Conservation (phyloP, 2,113 vertebrate species). For the Nanger granti region DNA sequence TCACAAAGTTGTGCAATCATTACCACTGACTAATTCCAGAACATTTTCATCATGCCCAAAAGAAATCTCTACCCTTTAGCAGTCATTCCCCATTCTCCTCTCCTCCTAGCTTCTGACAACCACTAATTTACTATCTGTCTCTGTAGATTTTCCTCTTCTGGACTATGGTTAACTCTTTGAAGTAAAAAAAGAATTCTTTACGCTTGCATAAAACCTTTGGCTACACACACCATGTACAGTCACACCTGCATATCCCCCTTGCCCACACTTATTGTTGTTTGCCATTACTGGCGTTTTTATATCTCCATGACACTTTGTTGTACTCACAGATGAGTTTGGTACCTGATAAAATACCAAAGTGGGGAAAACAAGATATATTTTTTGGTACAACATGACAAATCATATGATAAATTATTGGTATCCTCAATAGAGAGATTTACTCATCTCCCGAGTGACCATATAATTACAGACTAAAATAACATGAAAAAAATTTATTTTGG, state of each 20-base stretch:
- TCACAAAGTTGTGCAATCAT: background rate
- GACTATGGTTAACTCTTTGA: background rate
- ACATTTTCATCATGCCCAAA: background rate
- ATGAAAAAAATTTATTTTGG: background rate
- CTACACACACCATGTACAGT: background rate
- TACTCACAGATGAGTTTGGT: background rate
- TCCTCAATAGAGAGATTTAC: background rate
- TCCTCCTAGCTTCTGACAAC: background rate
- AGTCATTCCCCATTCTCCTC: background rate
- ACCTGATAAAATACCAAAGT: background rate
- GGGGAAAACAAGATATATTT: background rate
- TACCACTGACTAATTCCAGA: background rate
- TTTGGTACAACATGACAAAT: background rate
- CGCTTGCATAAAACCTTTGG: background rate
- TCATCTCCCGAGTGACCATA: background rate
- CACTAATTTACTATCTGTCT: background rate
- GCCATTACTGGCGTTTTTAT: background rate
- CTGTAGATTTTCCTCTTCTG: background rate
- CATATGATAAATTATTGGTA: background rate
- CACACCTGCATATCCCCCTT: rapidly evolving
- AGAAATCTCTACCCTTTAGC: background rate
- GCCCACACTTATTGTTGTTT: background rate
- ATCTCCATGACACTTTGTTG: background rate
- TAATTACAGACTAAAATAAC: background rate
- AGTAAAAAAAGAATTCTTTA: background rate